Base-by-base conservation (phyloP, 2,888 invertebrate species). In the Athetis lepigone region DNA sequence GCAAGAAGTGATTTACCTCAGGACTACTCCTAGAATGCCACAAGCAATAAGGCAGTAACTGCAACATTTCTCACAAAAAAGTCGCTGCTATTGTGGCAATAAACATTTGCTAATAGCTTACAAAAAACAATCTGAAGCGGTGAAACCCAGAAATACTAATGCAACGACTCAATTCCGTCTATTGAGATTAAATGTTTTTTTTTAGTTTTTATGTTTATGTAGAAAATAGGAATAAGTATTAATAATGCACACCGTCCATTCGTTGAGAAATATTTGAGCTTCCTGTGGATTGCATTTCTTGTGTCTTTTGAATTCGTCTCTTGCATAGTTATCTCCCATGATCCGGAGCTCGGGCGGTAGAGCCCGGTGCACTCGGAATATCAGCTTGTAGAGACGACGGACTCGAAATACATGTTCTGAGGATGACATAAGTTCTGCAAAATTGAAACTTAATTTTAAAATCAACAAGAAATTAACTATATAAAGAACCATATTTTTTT, bases 271-370 rank as follows among this genome's bases (percentile, higher is more conserved):
- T 55, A 97, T 95, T 13, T 95, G 92, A 0, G 98, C 96, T 88
- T 98, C 98, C 43, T 95, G 93, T 0, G 95, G 93, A 55, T 96
- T 96, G 79, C 97, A 97, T 9, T 95, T 96, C 85, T 97, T 97
- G 88, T 99, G 98, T 46, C 98, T 93, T 84, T 96, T 96, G 88
- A 99, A 99, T 90, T 99, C 98, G 75, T 97, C 98, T 70, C 96
- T 96, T 0, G 97, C 97, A 85, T 98, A 98, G 81, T 96, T 96
- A 83, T 97, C 96, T 0, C 98, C 98, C 27, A 98, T 85, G 4
- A 96, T 93, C 51, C 96, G 95, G 36, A 98, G 89, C 75, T 97
- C 97, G 0, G 90, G 83, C 0, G 98, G 98, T 46, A 98, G 87
- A 2, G 97, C 97, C 65, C 97, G 95, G 84, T 98, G 98, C 25